A percentile compares a stretch with the other conserved stretches of the same genome.
Evolutionary conservation across 2,797 vertebrate genomes (phyloP).

Genomic region (Myripristis murdjan): DNA sequence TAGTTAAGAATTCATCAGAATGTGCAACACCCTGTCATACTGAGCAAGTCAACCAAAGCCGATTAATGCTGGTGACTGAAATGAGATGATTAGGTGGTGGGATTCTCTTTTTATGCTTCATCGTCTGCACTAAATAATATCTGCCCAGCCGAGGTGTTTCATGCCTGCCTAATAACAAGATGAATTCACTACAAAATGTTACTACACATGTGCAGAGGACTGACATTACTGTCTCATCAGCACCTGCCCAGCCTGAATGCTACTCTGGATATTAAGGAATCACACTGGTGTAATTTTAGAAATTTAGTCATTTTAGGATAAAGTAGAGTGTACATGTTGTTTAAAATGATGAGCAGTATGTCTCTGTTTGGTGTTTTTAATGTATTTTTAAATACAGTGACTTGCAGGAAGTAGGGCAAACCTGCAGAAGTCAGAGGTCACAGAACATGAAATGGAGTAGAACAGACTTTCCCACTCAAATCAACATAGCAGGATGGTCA

Average conservation of each 20-base stretch:
- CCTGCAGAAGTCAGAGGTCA: no score
- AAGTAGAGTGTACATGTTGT: no score
- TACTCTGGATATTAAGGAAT: no score
- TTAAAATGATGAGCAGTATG: no score
- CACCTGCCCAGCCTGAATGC: neutral
- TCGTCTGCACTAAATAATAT: slow-evolving; percentile 21
- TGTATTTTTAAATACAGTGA: no score
- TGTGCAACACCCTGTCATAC: slow-evolving; percentile 17
- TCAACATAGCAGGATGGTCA: no score
- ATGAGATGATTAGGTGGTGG: slow-evolving; percentile 58
- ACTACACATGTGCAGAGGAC: slow-evolving; percentile 13
- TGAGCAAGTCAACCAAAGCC: slow-evolving; percentile 50
- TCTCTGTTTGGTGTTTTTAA: no score
- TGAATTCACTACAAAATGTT: slow-evolving; percentile 36
- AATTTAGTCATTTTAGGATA: no score
- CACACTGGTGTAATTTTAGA: no score
- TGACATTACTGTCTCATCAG: slow-evolving; percentile 4
- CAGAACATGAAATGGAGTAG: no score
- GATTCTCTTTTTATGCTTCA: slow-evolving; percentile 44
- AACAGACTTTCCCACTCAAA: no score
- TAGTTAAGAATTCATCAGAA: slow-evolving; percentile 61
- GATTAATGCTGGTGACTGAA: slow-evolving; percentile 63
- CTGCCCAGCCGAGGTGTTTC: neutral
- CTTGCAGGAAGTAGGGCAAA: no score
- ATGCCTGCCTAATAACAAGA: slow-evolving; percentile 38